Evolutionary conservation across 2,888 invertebrate genomes (phyloP).

Genomic region (Eulithis prunata): DNA sequence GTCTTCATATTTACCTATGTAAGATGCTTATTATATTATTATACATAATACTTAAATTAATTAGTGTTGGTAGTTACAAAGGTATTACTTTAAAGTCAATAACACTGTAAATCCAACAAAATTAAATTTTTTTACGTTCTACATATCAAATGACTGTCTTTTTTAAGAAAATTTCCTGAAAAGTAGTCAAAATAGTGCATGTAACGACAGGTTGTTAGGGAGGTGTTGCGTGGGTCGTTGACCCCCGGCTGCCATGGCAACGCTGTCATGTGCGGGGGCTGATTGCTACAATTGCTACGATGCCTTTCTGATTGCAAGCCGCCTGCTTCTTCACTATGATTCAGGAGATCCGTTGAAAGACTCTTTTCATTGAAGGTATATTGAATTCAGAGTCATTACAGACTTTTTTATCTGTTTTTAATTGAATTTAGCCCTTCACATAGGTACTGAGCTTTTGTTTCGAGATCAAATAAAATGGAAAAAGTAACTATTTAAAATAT

Average conservation of each 20-base stretch:
- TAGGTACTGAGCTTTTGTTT: no score
- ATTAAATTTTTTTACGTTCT: no score
- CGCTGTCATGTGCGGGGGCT: conserved; percentile 65
- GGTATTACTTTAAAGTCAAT: no score
- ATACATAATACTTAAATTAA: no score
- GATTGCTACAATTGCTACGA: conserved; percentile 57
- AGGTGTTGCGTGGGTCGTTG: conserved; percentile 70
- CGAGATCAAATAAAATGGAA: no score
- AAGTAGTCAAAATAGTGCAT: conserved; percentile 8
- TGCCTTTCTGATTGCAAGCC: conserved; percentile 37
- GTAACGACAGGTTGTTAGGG: conserved; percentile 52
- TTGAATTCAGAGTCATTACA: not conserved
- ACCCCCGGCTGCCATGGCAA: conserved; percentile 72
- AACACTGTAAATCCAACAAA: not conserved
- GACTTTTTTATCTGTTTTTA: no score
- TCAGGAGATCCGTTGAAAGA: conserved; percentile 1
- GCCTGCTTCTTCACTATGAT: conserved; percentile 14
- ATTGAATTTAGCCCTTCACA: no score
- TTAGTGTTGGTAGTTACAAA: no score
- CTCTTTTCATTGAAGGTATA: not conserved
- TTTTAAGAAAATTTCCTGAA: not conserved
- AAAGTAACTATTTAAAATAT: no score
- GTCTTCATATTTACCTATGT: no score
- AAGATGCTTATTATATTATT: no score
- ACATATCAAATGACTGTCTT: no score